Evolutionary conservation across 2,797 vertebrate genomes (phyloP).

Genomic region (Bradypus variegatus): DNA sequence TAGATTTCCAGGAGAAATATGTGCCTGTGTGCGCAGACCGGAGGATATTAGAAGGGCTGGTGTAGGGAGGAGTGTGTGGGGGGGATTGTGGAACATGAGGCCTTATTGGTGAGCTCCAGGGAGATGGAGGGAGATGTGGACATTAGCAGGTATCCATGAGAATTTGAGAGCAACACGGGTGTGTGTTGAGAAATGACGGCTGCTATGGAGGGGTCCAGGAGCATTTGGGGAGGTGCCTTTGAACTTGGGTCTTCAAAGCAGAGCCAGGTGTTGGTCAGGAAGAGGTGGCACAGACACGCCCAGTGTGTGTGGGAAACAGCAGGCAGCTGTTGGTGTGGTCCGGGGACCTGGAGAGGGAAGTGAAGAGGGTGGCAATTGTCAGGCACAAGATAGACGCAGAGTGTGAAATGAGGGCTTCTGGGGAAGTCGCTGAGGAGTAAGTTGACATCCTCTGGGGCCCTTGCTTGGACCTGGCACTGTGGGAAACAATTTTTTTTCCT

Average conservation of each 20-base stretch:
- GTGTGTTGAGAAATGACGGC: not conserved
- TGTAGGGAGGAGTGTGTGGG: accelerated
- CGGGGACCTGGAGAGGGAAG: not conserved
- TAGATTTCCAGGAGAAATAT: not conserved
- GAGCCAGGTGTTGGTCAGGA: not conserved
- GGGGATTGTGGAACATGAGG: too few relatives aligned
- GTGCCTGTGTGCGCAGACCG: accelerated
- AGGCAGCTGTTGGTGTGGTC: not conserved
- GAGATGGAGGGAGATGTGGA: not conserved
- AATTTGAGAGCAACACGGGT: accelerated
- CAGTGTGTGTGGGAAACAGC: too few relatives aligned
- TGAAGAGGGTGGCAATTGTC: not conserved
- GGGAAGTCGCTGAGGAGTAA: not conserved
- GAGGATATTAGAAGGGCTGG: accelerated
- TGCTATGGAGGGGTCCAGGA: not conserved
- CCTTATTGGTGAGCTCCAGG: too few relatives aligned
- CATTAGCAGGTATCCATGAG: too few relatives aligned
- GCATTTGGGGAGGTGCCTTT: not conserved
- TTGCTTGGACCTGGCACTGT: not conserved
- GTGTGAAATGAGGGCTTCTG: not conserved
- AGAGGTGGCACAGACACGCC: not conserved
- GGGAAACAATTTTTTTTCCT: not conserved
- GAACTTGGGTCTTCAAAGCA: not conserved
- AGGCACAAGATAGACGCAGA: accelerated
- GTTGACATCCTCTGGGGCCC: not conserved